These are phyloP conservation scores for Caenorhabditis latens DNA, from an alignment of 1,140 invertebrate species.

Conservation along the genomic window DNA sequence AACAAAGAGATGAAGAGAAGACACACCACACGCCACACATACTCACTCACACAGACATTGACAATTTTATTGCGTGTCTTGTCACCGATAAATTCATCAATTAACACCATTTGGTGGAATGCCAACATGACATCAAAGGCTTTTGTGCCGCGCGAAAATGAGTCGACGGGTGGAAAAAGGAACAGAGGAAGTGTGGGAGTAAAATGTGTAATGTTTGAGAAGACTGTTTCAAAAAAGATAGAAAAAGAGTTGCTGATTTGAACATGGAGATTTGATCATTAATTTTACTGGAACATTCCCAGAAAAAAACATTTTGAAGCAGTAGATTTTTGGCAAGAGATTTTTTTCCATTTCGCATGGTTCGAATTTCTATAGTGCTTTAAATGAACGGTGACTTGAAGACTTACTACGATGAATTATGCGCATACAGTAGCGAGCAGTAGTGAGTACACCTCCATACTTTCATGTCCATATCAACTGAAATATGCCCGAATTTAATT, in stretches of 20 bases:
- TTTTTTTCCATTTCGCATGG: no score
- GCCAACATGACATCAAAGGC: slow-evolving; percentile 38
- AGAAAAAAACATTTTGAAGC: no score
- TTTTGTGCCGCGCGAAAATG: neutral
- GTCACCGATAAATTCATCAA: slow-evolving; percentile 53
- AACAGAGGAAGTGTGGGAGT: neutral
- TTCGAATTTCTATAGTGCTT: no score
- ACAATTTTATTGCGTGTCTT: slow-evolving; percentile 39
- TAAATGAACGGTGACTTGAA: no score
- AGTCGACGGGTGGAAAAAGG: neutral
- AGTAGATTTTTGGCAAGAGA: no score
- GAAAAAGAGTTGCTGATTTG: neutral
- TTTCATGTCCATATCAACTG: no score
- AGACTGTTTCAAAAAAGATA: neutral
- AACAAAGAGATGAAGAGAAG: slow-evolving; percentile 17
- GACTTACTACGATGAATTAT: no score
- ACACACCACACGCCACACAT: neutral
- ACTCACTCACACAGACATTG: neutral
- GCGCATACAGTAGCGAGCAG: no score
- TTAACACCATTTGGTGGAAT: slow-evolving; percentile 53
- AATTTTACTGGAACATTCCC: no score
- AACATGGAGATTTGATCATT: neutral
- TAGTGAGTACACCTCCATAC: no score
- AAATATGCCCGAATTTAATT: no score
- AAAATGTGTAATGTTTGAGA: slow-evolving; percentile 25